A percentile compares a stretch with the other conserved stretches of the same genome.
Evolutionary conservation across 2,113 vertebrate genomes (phyloP).

Genomic region (Geococcyx californianus): DNA sequence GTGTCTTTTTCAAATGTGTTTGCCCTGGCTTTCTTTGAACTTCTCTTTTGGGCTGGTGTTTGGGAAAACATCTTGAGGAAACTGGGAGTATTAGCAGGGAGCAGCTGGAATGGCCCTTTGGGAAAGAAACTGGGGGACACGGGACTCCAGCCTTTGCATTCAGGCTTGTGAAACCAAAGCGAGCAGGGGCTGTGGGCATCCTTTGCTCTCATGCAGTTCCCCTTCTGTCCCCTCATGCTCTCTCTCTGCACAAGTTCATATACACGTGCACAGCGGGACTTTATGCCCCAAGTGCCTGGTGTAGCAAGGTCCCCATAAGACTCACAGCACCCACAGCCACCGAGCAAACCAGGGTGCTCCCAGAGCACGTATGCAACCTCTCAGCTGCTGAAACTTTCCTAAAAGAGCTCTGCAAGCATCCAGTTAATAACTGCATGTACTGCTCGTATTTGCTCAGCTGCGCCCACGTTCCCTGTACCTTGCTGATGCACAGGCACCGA

Average conservation of each 20-base stretch:
- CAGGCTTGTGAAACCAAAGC: background rate
- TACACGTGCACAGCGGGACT: background rate
- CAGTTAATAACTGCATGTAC: background rate
- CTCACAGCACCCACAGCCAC: background rate
- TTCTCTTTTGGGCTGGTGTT: background rate
- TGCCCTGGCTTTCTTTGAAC: background rate
- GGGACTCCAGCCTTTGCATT: background rate
- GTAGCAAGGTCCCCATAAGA: background rate
- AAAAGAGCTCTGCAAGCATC: background rate
- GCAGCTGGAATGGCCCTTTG: background rate
- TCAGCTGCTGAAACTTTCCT: background rate
- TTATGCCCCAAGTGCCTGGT: background rate
- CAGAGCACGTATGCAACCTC: background rate
- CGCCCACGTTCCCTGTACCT: rapidly evolving
- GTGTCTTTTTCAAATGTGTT: background rate
- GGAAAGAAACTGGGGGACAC: background rate
- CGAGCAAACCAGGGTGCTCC: background rate
- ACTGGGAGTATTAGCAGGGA: background rate
- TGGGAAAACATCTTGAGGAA: background rate
- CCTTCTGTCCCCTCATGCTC: too few relatives aligned
- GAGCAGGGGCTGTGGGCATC: background rate
- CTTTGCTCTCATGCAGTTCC: background rate
- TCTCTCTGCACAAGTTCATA: background rate
- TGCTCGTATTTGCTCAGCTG: background rate
- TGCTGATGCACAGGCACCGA: background rate